These are phyloP conservation scores for Platalea minor DNA, from an alignment of 2,797 vertebrate species.

Conservation along the genomic window DNA sequence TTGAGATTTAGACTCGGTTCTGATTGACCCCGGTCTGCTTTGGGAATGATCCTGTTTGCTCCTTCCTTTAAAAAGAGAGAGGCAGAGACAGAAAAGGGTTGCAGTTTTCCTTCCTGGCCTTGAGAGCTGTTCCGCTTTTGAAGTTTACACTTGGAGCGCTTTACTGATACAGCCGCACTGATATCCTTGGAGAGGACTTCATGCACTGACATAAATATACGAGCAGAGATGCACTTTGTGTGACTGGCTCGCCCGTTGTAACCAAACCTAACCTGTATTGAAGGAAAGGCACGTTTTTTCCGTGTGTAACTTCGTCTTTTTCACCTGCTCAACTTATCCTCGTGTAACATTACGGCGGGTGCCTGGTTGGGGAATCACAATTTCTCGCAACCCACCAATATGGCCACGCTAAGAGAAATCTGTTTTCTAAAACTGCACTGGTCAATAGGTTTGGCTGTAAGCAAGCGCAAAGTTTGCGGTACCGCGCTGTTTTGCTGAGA, in stretches of 20 bases:
- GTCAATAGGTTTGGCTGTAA: neutral
- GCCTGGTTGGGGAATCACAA: neutral
- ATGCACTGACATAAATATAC: neutral
- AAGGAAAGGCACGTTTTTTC: neutral
- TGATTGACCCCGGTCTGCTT: neutral
- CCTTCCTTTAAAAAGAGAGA: neutral
- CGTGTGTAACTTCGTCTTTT: neutral
- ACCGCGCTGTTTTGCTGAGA: neutral
- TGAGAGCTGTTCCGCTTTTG: neutral
- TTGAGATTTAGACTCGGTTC: neutral
- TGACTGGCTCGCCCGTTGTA: neutral
- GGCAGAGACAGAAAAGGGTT: neutral
- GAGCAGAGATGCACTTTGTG: neutral
- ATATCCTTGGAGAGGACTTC: neutral
- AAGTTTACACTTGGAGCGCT: neutral
- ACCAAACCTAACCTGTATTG: neutral
- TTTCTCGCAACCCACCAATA: neutral
- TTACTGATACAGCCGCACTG: fast-evolving
- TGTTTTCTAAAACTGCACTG: neutral
- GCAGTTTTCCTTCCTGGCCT: neutral
- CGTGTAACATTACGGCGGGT: neutral
- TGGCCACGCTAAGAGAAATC: neutral
- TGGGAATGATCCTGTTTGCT: neutral
- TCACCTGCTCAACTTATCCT: neutral
- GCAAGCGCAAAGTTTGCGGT: neutral